These are phyloP conservation scores for Parasteatoda tepidariorum DNA, from an alignment of 1,140 invertebrate genomes.

Conservation along the genomic window DNA sequence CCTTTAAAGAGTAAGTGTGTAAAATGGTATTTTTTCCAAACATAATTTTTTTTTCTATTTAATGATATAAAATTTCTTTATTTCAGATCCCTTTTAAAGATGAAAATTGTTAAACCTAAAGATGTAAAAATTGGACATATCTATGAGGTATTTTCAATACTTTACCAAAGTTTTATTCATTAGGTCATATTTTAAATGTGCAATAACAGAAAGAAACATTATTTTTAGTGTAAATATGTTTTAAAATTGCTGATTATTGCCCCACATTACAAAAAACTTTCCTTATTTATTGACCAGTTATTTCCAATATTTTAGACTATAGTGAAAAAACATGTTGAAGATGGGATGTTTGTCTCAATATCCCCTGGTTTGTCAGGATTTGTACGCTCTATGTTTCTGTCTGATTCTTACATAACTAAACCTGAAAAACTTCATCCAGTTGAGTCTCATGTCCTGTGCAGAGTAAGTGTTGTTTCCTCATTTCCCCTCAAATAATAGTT, in stretches of 20 bases:
- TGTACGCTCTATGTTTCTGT: not conserved
- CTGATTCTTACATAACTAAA: constrained; percentile 3
- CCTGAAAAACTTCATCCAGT: constrained; percentile 17
- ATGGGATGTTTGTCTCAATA: constrained; percentile 20
- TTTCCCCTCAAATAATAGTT: not conserved
- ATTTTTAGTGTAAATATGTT: too few species aligned
- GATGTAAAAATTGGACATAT: constrained; percentile 30
- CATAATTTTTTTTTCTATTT: not conserved
- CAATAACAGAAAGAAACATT: too few species aligned
- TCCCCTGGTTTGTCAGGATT: constrained; percentile 9
- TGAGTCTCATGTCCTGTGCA: constrained; percentile 4
- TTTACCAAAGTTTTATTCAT: not conserved
- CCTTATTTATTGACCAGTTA: not conserved
- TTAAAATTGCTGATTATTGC: too few species aligned
- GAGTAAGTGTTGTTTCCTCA: not conserved
- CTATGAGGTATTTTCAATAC: constrained; percentile 3
- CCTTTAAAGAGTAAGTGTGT: constrained; percentile 15
- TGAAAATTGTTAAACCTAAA: not conserved
- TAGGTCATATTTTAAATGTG: not conserved
- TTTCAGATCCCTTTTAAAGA: constrained; percentile 5
- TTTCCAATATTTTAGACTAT: not conserved
- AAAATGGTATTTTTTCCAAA: not conserved
- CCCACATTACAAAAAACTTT: too few species aligned
- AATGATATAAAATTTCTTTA: not conserved
- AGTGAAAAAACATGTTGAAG: not conserved